Percentiles rank a stretch among this genome's conserved stretches.
These are phyloP conservation scores for Eira barbara DNA, from an alignment of 2,113 vertebrate genomes.

Conservation along the genomic window DNA sequence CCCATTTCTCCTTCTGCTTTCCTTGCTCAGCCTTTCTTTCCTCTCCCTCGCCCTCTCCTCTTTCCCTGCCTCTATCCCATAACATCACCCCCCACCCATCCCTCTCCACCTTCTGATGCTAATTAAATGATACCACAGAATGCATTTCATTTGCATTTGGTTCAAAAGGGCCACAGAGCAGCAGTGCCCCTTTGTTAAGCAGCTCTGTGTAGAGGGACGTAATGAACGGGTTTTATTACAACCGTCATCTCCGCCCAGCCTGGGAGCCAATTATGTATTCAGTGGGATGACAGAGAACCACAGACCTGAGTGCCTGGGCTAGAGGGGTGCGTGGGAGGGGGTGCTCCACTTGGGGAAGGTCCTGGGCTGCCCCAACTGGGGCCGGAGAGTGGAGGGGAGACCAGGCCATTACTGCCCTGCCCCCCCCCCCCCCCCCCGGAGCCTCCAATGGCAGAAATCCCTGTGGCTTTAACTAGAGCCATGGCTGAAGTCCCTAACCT, in stretches of 20 bases:
- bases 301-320: background rate
- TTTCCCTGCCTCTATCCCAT: background rate
- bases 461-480: background rate
- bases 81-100: background rate
- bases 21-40: background rate
- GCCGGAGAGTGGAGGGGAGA: background rate
- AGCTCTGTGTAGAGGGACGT: slow-evolving; percentile 53
- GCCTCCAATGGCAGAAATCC: background rate
- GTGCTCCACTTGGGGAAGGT: background rate
- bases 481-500: fast-evolving
- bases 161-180: slow-evolving; percentile 64
- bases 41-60: slow-evolving; percentile 20
- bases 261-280: slow-evolving; percentile 44
- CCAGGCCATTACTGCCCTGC: too few relatives aligned
- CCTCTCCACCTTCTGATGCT: slow-evolving; percentile 42
- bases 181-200: slow-evolving; percentile 65
- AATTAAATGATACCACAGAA: slow-evolving; percentile 51
- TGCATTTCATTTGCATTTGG: slow-evolving; percentile 65
- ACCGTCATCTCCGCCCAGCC: slow-evolving; percentile 47
- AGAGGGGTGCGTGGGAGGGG: background rate
- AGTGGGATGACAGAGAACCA: background rate
- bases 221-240: slow-evolving; percentile 67
- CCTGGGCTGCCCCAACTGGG: background rate
- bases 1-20: background rate
- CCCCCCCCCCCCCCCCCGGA: fast-evolving